Evolutionary conservation across 2,888 invertebrate genomes (phyloP).

Genomic region (Microplitis deprimator): DNA sequence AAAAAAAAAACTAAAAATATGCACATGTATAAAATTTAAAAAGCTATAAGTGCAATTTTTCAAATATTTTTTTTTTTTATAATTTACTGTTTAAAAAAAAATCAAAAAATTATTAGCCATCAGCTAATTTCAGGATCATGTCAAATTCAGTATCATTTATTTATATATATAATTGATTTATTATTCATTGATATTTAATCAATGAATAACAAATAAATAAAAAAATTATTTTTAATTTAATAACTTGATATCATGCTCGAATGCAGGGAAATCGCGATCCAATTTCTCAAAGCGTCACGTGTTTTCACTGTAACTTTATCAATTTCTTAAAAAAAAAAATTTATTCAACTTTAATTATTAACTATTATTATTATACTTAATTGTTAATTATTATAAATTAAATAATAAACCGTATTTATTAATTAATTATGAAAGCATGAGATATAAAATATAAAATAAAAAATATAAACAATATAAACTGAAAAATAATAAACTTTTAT

Average conservation of each 20-base stretch:
- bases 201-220: not conserved
- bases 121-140: too few relatives aligned
- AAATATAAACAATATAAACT: not conserved
- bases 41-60: too few relatives aligned
- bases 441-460: not conserved
- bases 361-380: too few relatives aligned
- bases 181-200: not conserved
- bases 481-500: not conserved
- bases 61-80: too few relatives aligned
- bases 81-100: too few relatives aligned
- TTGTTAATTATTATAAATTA: too few relatives aligned
- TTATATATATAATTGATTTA: too few relatives aligned
- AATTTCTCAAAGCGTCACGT: constrained; percentile 11
- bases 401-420: too few relatives aligned
- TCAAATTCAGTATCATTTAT: too few relatives aligned
- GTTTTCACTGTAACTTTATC: constrained; percentile 7
- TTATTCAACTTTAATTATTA: not conserved
- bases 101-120: too few relatives aligned
- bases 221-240: not conserved
- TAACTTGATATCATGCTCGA: not conserved
- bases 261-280: constrained; percentile 9
- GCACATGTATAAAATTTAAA: too few relatives aligned
- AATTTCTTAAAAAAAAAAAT: not conserved
- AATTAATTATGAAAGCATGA: not conserved
- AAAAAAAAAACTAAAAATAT: too few relatives aligned